Base-by-base conservation (phyloP, 1,140 invertebrate genomes). In the Heliconius eleuchia region DNA sequence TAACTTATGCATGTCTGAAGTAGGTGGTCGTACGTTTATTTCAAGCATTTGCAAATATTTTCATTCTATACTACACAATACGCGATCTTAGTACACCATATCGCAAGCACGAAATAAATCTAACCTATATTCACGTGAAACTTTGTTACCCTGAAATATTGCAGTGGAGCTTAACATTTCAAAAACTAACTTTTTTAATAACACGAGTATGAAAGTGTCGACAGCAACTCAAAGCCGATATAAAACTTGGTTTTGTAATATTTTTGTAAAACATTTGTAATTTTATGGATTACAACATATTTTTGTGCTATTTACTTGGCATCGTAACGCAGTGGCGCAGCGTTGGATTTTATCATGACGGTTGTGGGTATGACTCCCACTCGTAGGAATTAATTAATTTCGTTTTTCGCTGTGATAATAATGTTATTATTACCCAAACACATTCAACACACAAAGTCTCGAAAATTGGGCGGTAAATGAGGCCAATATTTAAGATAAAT, bases 151-250 rank as follows among this genome's bases (percentile, higher is more conserved):
- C 55, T 57, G 55, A 50, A 42, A 73, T n/a, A 73, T 73, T 73
- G 72, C 39, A 39, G 75, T 76, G 30, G 11, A 39, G 75, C 75
- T 39, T 23, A 46, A 76, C 37, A 76, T 76, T 76, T 76, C 66
- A n/a, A 70, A 76, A 76, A 71, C 55, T n/a, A 76, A 76, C 75
- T 76, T 76, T 76, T 76, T 76, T 60, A 76, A 76, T 76, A 76
- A 71, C 75, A 71, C 75, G 60, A 60, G 27, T 76, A 76, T 76
- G 75, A 71, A 76, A 76, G 75, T 39, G 75, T 76, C 71, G 75
- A 76, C 75, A 76, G 75, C 75, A 39, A 57, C 55, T 57, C 55
- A 57, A 57, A 57, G 55, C 55, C 55, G 55, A 57, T 23, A 57
- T n/a, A 7, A 9, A 57, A 57, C 55, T 57, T 57, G 55, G n/a